Evolutionary conservation across 2,888 invertebrate species (phyloP).

Genomic region (Macrophya annulata): DNA sequence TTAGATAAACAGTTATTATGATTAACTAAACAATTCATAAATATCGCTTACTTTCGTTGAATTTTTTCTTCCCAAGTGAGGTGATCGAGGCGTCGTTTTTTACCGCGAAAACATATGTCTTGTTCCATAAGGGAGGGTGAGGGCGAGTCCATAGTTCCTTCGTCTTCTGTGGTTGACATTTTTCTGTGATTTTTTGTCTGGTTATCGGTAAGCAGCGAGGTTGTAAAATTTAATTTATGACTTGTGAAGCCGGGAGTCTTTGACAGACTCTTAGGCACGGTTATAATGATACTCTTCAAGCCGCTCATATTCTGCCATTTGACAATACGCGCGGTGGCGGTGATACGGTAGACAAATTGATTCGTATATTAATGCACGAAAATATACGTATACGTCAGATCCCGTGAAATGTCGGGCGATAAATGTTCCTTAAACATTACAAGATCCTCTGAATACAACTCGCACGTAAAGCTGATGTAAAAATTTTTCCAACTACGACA

Average conservation of each 20-base stretch:
- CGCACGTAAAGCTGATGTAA: slow-evolving; percentile 31
- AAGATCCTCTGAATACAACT: slow-evolving; percentile 26
- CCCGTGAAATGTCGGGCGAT: neutral
- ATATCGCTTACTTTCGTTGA: slow-evolving; percentile 88
- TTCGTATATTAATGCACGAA: neutral
- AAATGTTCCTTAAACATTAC: slow-evolving; percentile 47
- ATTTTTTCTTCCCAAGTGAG: slow-evolving; percentile 93
- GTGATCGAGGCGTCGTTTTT: slow-evolving; percentile 91
- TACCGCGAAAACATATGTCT: slow-evolving; percentile 77
- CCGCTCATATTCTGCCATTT: slow-evolving; percentile 75
- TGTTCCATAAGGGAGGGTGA: slow-evolving; percentile 63
- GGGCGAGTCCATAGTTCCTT: slow-evolving; percentile 13
- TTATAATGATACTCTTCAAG: slow-evolving; percentile 75
- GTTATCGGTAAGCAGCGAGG: slow-evolving; percentile 70
- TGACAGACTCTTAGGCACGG: slow-evolving; percentile 73
- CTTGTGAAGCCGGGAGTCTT: slow-evolving; percentile 63
- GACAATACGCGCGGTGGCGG: slow-evolving; percentile 20
- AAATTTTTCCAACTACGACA: slow-evolving; percentile 30
- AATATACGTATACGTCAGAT: neutral
- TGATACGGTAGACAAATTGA: neutral
- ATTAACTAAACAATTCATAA: neutral
- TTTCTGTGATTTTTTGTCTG: slow-evolving; percentile 63
- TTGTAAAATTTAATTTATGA: slow-evolving; percentile 70
- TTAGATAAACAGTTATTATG: neutral
- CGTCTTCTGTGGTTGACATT: slow-evolving; percentile 57